phyloP scores from a whole-genome alignment of 53 echinoderm and acorn worm species.

The Apostichopus leukothele region DNA sequence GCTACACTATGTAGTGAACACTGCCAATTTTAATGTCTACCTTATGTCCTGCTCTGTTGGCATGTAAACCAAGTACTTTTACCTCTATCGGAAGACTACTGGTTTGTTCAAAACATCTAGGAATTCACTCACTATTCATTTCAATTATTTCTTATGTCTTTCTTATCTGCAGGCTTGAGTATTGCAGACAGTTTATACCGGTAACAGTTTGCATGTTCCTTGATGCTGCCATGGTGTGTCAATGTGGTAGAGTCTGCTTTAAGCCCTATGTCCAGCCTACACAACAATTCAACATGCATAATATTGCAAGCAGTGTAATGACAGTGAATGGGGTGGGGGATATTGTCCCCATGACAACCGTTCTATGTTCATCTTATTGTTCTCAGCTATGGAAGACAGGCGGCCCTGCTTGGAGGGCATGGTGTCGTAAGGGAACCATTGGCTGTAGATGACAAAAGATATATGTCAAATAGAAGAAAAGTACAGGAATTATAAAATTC shows the following conservation, averaged over 20 bases:
- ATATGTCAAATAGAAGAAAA: no score
- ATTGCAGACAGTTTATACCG: neutral
- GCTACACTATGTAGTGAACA: no score
- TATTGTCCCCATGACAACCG: conserved; percentile 19
- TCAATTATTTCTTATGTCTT: neutral
- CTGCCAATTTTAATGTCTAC: no score
- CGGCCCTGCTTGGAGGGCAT: conserved; percentile 23
- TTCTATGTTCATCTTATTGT: conserved; percentile 24
- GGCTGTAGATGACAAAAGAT: neutral
- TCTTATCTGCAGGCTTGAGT: neutral
- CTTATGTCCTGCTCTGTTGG: no score
- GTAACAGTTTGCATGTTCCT: conserved; percentile 20
- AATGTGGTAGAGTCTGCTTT: conserved; percentile 18
- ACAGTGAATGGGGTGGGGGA: conserved; percentile 16
- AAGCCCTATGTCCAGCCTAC: neutral
- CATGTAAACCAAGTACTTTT: no score
- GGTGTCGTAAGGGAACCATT: neutral
- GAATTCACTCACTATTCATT: no score
- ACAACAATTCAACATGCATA: conserved; percentile 28
- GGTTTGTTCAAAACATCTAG: no score
- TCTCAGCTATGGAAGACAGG: conserved; percentile 8
- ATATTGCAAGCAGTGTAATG: conserved; percentile 26
- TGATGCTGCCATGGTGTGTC: conserved; percentile 14
- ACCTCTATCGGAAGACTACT: no score
- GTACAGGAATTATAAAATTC: no score